Percentiles rank a stretch among this genome's conserved stretches.
Evolutionary conservation across 2,797 vertebrate species (phyloP).

Genomic region (Coccyzus lansbergi): DNA sequence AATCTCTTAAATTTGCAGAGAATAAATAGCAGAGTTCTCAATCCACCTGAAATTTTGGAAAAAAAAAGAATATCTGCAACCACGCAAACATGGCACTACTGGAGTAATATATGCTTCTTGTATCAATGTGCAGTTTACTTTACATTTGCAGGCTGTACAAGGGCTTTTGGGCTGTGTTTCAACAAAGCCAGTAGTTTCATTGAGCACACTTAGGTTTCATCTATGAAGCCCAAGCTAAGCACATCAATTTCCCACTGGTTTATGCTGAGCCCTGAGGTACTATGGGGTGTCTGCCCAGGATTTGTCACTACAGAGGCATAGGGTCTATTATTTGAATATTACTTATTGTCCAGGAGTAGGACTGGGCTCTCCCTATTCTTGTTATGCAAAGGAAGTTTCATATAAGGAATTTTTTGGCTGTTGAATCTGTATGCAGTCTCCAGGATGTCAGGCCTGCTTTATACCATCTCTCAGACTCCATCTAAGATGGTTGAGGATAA

Average conservation of each 20-base stretch:
- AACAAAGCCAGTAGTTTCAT: not conserved
- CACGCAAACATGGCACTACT: not conserved
- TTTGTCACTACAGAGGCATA: not conserved
- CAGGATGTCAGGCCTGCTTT: not conserved
- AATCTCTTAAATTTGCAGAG: not conserved
- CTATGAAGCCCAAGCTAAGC: not conserved
- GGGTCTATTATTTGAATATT: not conserved
- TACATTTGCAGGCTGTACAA: not conserved
- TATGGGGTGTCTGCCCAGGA: not conserved
- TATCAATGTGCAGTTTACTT: not conserved
- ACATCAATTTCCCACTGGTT: not conserved
- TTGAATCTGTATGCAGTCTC: not conserved
- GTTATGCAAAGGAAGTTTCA: not conserved
- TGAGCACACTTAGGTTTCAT: fast-evolving
- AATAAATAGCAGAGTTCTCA: not conserved
- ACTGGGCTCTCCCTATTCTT: not conserved
- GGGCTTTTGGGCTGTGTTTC: not conserved
- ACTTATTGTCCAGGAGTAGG: not conserved
- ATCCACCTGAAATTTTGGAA: not conserved
- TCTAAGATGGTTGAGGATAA: not conserved
- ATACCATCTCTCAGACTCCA: not conserved
- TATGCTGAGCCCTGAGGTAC: not conserved
- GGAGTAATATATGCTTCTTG: not conserved
- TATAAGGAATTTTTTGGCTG: not conserved
- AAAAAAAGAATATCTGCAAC: not conserved